Evolutionary conservation across 2,888 invertebrate genomes (phyloP).

Genomic region (Phaonia tiefii): DNA sequence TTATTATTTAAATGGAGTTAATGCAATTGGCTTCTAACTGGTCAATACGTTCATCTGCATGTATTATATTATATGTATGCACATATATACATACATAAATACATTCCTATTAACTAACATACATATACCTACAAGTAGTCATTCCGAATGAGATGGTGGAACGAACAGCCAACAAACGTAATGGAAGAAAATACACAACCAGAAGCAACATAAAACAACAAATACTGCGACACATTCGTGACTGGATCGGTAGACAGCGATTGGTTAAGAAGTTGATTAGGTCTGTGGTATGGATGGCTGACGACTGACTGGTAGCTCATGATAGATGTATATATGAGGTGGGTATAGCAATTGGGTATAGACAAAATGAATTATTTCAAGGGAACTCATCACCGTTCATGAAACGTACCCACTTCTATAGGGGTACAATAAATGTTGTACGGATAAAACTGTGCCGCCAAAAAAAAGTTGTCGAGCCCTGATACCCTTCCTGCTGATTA

Average conservation of each 20-base stretch:
- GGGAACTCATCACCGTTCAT: no score
- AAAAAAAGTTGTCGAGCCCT: no score
- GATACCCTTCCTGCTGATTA: no score
- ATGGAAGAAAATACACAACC: slow-evolving; percentile 18
- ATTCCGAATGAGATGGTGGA: slow-evolving; percentile 18
- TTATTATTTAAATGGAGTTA: no score
- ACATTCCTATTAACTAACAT: slow-evolving; percentile 2
- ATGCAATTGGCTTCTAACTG: no score
- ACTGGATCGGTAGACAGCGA: slow-evolving; percentile 63
- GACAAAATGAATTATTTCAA: no score
- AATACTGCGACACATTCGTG: slow-evolving; percentile 34
- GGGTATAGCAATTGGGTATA: not conserved
- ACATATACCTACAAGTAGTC: slow-evolving; percentile 19
- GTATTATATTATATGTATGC: not conserved
- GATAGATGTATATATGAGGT: slow-evolving; percentile 14
- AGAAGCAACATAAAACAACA: slow-evolving; percentile 31
- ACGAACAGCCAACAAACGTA: slow-evolving; percentile 2
- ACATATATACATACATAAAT: not conserved
- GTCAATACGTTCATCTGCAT: no score
- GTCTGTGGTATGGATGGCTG: slow-evolving; percentile 24
- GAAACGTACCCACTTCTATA: no score
- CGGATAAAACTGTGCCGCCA: no score
- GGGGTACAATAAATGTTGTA: no score
- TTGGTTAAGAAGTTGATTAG: slow-evolving; percentile 59
- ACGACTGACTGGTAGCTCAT: slow-evolving; percentile 6